phyloP scores from a whole-genome alignment of 2,888 invertebrate species.

The Nineta flava region DNA sequence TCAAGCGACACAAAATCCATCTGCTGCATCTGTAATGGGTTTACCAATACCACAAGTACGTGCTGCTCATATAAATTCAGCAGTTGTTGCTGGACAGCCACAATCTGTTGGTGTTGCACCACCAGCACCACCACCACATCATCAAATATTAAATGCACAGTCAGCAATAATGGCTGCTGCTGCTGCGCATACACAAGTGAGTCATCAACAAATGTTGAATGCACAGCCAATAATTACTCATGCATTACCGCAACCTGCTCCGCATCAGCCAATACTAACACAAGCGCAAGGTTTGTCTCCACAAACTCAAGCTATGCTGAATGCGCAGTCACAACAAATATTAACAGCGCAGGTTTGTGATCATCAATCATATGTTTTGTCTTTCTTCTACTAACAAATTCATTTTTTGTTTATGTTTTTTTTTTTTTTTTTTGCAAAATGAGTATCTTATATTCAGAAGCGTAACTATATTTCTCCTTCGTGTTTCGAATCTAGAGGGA shows the following conservation, averaged over 20 bases:
- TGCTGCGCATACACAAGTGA: not conserved
- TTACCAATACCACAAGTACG: conserved; percentile 16
- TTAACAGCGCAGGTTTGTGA: not conserved
- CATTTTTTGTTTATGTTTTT: not conserved
- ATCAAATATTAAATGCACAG: not conserved
- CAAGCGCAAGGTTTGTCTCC: conserved; percentile 1
- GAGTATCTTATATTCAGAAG: no score
- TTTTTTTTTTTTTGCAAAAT: not conserved
- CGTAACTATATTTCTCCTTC: no score
- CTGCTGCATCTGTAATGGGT: not conserved
- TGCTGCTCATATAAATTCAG: conserved; percentile 18
- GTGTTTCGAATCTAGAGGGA: no score
- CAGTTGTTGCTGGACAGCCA: conserved; percentile 13
- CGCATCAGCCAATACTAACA: conserved; percentile 3
- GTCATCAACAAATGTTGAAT: conserved; percentile 1
- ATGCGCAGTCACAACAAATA: not conserved
- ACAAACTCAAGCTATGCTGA: not conserved
- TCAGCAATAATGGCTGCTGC: not conserved
- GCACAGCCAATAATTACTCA: conserved; percentile 3
- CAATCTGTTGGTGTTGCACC: conserved; percentile 21
- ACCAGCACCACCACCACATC: conserved; percentile 15
- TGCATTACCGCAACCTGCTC: conserved; percentile 1
- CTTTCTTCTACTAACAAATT: not conserved
- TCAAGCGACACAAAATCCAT: no score
- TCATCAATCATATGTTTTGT: not conserved